Evolutionary conservation across 2,888 invertebrate species (phyloP).

Genomic region (Lithophane ornitopus): DNA sequence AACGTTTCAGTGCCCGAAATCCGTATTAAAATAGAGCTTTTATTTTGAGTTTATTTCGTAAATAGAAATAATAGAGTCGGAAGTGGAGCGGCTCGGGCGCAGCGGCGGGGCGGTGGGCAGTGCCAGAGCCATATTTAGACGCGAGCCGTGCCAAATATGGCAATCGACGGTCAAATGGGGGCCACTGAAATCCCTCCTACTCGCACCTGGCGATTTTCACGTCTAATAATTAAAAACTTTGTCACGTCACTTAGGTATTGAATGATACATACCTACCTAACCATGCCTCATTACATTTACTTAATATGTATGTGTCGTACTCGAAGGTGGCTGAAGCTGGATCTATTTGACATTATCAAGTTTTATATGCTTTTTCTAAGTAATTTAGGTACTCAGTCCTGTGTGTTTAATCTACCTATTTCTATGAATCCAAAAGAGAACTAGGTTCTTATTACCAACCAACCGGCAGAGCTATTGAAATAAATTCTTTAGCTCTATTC

Average conservation of each 20-base stretch:
- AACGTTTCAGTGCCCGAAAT: conserved; percentile 89
- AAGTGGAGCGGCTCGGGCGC: conserved; percentile 83
- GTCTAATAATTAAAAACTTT: conserved; percentile 90
- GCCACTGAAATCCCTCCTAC: conserved; percentile 94
- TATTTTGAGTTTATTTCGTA: conserved; percentile 90
- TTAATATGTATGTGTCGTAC: conserved; percentile 50
- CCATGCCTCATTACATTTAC: conserved; percentile 60
- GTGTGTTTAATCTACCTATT: conserved; percentile 1
- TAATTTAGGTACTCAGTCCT: not conserved
- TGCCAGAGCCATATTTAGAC: conserved; percentile 96
- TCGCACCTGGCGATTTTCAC: conserved; percentile 89
- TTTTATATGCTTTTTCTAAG: conserved; percentile 30
- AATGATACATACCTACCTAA: conserved; percentile 67
- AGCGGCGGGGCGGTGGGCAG: conserved; percentile 91
- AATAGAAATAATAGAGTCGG: conserved; percentile 91
- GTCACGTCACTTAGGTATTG: conserved; percentile 84
- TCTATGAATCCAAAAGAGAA: conserved; percentile 18
- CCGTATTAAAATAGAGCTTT: conserved; percentile 90
- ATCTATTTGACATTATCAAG: conserved; percentile 41
- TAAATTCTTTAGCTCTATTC: not conserved
- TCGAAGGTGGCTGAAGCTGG: conserved; percentile 13
- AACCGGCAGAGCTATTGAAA: not conserved
- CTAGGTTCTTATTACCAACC: not conserved
- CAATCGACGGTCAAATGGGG: conserved; percentile 94
- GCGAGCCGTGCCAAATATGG: conserved; percentile 95